Base-by-base conservation (phyloP, 92 coral and sea anemone species). In the Chrysogorgia sp. region DNA sequence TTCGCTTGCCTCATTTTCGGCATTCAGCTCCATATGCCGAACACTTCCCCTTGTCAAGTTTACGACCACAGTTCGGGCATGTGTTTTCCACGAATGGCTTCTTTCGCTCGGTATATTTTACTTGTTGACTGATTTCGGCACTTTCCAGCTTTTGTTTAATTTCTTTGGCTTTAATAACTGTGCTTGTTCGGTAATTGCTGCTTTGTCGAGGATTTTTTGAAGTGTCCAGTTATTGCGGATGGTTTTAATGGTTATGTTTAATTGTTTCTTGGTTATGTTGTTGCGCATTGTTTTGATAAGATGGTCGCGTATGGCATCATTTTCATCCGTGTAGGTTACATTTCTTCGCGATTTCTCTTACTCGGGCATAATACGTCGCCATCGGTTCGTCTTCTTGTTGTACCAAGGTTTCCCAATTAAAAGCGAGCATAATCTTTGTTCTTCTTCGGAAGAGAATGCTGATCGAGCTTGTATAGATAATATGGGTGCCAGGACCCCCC, bases 221-320 rank as follows among this genome's bases (percentile, higher is more conserved):
- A 77, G 47, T 19, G 82, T 77, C 61, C 75, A 63, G 15, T 77
- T 31, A 2, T 25, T 17, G 15, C 50, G 52, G 43, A 68, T 80
- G 14, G 78, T 66, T 34, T 67, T 80, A 24, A 26, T 58, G 30
- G 49, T 63, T 13, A 79, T 64, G n/a, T n/a, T n/a, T n/a, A n/a
- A n/a, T n/a, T n/a, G n/a, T n/a, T n/a, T n/a, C n/a, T n/a, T n/a
- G n/a, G n/a, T n/a, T 52, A 60, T 29, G 29, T 56, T 80, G 20
- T 80, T 80, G 8, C 37, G 35, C 19, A 79, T 80, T 10, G 77
- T 55, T 80, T 80, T 80, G 34, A 80, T 67, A 41, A 79, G 48
- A 66, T 79, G 83, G 49, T 79, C 66, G 35, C 83, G 48, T 71
- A 79, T 79, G 23, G 63, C 52, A 15, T 79, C 83, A 21, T n/a